Percentiles rank a stretch among this genome's conserved stretches.
Conservation (phyloP, 2,888 invertebrate genomes). For the Zaprionus obscuricornis region DNA sequence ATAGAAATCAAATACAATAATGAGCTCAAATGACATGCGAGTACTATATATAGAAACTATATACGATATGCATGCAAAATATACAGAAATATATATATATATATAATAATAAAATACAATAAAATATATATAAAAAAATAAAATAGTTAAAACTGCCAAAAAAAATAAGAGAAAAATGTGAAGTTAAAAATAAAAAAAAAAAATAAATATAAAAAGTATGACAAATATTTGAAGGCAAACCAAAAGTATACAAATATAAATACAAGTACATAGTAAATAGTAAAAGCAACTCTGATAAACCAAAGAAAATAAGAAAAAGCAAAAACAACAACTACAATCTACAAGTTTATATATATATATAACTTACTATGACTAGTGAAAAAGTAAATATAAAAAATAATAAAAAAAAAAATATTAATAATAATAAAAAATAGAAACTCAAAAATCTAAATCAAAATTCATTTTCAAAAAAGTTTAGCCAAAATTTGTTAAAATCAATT, state of each 20-base stretch:
- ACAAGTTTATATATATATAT: conserved; percentile 22
- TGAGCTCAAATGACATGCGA: conserved; percentile 1
- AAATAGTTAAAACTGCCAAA: background rate
- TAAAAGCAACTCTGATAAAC: too few species aligned
- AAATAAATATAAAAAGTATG: conserved; percentile 11
- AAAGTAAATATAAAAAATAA: conserved; percentile 33
- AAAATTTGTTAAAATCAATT: conserved; percentile 25
- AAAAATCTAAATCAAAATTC: conserved; percentile 15
- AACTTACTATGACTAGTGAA: background rate
- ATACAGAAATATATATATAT: background rate
- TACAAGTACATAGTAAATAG: conserved; percentile 6
- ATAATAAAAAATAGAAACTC: conserved; percentile 2
- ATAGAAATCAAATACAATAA: conserved; percentile 24
- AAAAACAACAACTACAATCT: conserved; percentile 3
- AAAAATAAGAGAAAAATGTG: background rate
- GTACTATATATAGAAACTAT: conserved; percentile 37
- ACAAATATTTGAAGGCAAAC: too few species aligned
- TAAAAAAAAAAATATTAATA: conserved; percentile 3
- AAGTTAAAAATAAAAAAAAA: conserved; percentile 14
- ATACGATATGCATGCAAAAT: conserved; percentile 18
- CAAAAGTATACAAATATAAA: conserved; percentile 4
- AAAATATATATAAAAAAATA: background rate
- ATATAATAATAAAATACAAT: conserved; percentile 1
- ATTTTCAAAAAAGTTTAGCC: conserved; percentile 22
- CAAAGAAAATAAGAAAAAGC: conserved; percentile 9